Evolutionary conservation across 2,113 vertebrate species (phyloP).

Genomic region (Colistium nudipinnis): DNA sequence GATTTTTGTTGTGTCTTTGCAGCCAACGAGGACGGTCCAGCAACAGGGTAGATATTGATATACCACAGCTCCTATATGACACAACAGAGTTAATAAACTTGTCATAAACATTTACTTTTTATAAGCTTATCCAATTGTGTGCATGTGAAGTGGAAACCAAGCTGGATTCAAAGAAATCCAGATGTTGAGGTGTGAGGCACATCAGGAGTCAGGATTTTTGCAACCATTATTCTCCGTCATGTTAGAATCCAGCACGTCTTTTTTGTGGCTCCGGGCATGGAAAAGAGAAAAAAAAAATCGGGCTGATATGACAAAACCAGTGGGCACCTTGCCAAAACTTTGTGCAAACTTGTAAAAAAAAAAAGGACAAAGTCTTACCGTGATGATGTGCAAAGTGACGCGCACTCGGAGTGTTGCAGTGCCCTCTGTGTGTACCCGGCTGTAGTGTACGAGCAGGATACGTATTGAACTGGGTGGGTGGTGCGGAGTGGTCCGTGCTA

Average conservation of each 20-base stretch:
- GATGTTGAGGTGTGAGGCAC: constrained; percentile 51
- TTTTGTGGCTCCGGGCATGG: constrained; percentile 5
- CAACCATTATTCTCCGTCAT: constrained; percentile 57
- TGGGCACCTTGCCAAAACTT: constrained; percentile 24
- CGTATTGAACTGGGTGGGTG: constrained; percentile 41
- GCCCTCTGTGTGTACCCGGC: constrained; percentile 66
- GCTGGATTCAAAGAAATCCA: constrained; percentile 22
- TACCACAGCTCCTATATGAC: constrained; percentile 6
- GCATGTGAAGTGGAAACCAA: neutral
- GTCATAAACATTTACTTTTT: too few relatives aligned
- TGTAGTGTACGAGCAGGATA: constrained; percentile 22
- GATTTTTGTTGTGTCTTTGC: constrained; percentile 12
- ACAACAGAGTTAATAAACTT: neutral
- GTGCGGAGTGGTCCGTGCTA: constrained; percentile 10
- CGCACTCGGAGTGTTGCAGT: constrained; percentile 50
- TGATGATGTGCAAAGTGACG: constrained; percentile 38
- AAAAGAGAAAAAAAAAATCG: constrained; percentile 38
- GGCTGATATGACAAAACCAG: constrained; percentile 56
- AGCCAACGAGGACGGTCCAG: constrained; percentile 41
- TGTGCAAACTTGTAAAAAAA: neutral
- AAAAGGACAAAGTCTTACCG: constrained; percentile 19
- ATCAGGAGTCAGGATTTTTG: constrained; percentile 36
- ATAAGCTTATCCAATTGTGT: too few relatives aligned
- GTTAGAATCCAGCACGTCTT: constrained; percentile 27
- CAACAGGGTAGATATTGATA: neutral